Base-by-base conservation (phyloP, 2,113 vertebrate genomes). In the Axis porcinus region DNA sequence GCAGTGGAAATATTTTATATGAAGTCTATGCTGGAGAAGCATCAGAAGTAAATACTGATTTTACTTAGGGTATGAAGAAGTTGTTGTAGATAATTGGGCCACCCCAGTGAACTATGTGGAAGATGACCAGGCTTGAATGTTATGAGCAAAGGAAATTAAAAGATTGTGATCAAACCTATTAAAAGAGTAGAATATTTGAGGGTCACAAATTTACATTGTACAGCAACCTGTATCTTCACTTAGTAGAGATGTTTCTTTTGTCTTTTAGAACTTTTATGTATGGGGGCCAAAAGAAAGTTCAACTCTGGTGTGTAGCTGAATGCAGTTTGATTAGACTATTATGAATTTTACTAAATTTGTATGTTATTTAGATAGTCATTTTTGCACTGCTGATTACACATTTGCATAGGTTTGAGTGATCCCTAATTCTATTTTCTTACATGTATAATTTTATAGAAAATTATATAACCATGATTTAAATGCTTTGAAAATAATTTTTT, bases 221-320 rank as follows among this genome's bases (percentile, higher is more conserved):
- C 36, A 11, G 33, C 45, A 36, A 13, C n/a, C 25, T 14, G 5
- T 36, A 64, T 64, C 78, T 87, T 54, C 27, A 43, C 43, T 64
- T 54, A 79, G n/a, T 28, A 33, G 91, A 43, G 23, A 17, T 1
- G 2, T 36, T 62, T 36, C 30, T 57, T 57, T 23, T 78, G 16
- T 50, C 21, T 54, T 33, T 27, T 40, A 30, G 43, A 91, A 55
- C 2, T 57, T 87, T 3, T 33, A 8, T 79, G 45, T 78, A 11
- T 16, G 47, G 8, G 1, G 9, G 7, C 12, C 2, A 9, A 43
- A 62, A 64, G 19, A 10, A 81, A 81, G 17, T 6, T 14, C 25
- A 86, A 3, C 2, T 0, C 8, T n/a, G 6, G 4, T 19, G 4
- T 54, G 27, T 25, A 19, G 9, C 7, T 25, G 14, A 81, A 19